Evolutionary conservation across 2,113 vertebrate genomes (phyloP), one percentile per base, ranked within the genome.

Genomic region (Harpagus bidentatus): DNA sequence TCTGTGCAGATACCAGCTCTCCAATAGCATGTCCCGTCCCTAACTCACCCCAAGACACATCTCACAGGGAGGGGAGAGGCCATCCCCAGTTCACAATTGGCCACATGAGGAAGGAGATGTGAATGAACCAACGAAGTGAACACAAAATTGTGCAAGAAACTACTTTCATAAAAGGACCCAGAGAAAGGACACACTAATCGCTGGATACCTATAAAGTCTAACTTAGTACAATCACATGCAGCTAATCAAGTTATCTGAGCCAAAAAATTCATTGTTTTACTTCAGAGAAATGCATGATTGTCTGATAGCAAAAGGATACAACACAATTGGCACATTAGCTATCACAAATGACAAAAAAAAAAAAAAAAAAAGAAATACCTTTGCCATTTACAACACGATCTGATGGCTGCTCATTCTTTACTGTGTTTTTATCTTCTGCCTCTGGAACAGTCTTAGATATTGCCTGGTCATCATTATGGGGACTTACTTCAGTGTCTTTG

Each of bases 381-480:
- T 98, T 98, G 45, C 95, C 97, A 55, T 91, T 90, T 69, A 76
- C 94, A 74, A 42, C 71, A 4, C 91, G 97, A 62, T 98, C 98
- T 38, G 98, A 98, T 77, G 98, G 98, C 19, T 98, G 97, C 88
- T 98, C 98, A 3, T 92, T 97, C 73, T 96, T 98, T 15, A 70
- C 72, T 38, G 16, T 18, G 45, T 80, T 85, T 69, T 95, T 96
- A 53, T 97, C 95, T 84, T 82, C 91, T 85, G 70, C 55, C 71
- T 95, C 87, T 74, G 95, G 94, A 52, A 50, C 87, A 34, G 83
- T 36, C 96, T 97, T 97, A 52, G 96, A 29, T 63, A 82, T 1
- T 55, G 74, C 93, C 80, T 96, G 96, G 40, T 90, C 79, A 9
- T 82, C 82, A 16, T 95, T 87, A 50, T 34, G 90, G 81, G 91